Evolutionary conservation across 1,140 invertebrate species (phyloP), one percentile per base, ranked within the genome.

Genomic region (Zaprionus vittiger): DNA sequence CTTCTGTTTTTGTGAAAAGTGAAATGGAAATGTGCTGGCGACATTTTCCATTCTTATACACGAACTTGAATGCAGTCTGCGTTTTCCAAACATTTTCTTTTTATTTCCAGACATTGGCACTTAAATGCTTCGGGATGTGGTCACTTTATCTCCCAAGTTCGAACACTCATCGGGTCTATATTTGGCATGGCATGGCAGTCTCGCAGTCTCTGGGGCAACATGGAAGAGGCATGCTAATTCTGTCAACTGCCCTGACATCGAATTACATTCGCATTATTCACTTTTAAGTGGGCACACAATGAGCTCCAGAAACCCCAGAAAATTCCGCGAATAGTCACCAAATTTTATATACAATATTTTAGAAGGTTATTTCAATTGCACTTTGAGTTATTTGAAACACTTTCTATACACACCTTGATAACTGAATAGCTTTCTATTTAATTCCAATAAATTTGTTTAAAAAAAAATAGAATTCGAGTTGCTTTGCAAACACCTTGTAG

Each of bases 101-200:
- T 47, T 47, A 44, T 17, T 82, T 87, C 81, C 81, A 87, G 81
- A 89, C 79, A 81, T 81, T 89, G 82, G 68, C 84, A 83, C 81
- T 84, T 81, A 89, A 87, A 87, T 83, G 84, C 84, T 57, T 66
- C 70, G 84, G 71, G 84, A 80, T 83, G 80, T 87, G 83, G 84
- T 89, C 83, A 89, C 73, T 71, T 66, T 66, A 49, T 62, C 65
- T 60, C 49, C 28, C 60, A 70, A 38, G 59, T 60, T 59, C 28
- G 67, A 70, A 47, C 66, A 70, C 57, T 66, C 63, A 64, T 69
- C 47, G 49, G 17, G 44, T 38, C 78, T 80, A 80, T 77, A 80
- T 80, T 80, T 80, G 74, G 74, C 44, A 12, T 56, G 28, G 28
- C 55, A 34, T 34, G 31, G 31, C 31, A 34, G 31, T 11, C 9